Conservation (phyloP, 2,797 vertebrate species). For the Argyrosomus regius region DNA sequence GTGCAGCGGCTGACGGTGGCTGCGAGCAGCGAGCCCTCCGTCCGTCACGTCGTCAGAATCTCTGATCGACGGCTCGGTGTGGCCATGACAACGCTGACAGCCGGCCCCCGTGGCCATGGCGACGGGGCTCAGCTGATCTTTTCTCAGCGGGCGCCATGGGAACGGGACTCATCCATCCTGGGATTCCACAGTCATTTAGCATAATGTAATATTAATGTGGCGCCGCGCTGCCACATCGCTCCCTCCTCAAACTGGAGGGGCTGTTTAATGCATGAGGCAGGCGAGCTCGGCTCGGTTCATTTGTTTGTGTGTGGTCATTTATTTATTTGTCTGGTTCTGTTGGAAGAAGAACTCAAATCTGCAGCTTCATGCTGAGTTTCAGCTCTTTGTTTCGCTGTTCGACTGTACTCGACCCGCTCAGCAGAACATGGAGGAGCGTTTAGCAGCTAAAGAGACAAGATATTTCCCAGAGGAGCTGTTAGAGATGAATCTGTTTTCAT, state of each 20-base stretch:
- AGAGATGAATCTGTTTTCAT: no score
- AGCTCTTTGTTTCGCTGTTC: no score
- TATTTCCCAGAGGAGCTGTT: no score
- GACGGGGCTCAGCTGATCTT: conserved; percentile 67
- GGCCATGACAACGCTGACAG: conserved; percentile 65
- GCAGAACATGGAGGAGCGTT: no score
- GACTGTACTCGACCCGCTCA: no score
- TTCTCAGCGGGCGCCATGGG: conserved; percentile 56
- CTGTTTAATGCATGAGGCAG: conserved; percentile 71
- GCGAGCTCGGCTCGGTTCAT: conserved; percentile 38
- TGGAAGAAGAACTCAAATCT: neutral
- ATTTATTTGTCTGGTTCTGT: conserved; percentile 55
- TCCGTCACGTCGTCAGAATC: neutral
- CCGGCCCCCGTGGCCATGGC: conserved; percentile 63
- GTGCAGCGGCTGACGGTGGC: conserved; percentile 70
- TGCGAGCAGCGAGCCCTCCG: conserved; percentile 55
- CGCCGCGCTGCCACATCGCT: conserved; percentile 47
- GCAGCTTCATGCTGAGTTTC: no score
- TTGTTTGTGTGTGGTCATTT: conserved; percentile 65
- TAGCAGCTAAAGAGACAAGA: no score
- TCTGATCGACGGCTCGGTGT: conserved; percentile 26
- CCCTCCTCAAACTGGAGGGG: conserved; percentile 39
- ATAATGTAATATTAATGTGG: conserved; percentile 79
- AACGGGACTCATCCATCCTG: conserved; percentile 69
- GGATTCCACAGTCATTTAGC: conserved; percentile 73